Conservation (phyloP, 2,888 invertebrate genomes). For the Drymonia ruficornis region DNA sequence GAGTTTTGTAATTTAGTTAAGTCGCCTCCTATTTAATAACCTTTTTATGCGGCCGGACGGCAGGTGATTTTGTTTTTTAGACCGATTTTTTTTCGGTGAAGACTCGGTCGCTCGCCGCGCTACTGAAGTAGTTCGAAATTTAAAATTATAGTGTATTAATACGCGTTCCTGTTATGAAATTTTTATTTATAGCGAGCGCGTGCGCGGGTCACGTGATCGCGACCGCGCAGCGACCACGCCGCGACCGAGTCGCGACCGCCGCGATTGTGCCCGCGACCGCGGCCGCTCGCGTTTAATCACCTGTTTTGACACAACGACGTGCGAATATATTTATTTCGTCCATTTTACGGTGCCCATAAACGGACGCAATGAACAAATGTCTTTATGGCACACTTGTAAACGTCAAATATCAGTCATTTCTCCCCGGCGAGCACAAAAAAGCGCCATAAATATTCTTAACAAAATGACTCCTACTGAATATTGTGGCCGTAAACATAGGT, state of each 20-base stretch:
- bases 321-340: conserved; percentile 69
- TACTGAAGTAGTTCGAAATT: conserved; percentile 81
- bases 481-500: conserved; percentile 75
- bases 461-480: conserved; percentile 82
- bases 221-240: conserved; percentile 20
- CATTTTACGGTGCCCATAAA: conserved; percentile 69
- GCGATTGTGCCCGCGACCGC: conserved; percentile 45
- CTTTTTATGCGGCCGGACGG: conserved; percentile 65
- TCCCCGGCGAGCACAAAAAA: conserved; percentile 63
- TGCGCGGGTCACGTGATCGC: conserved; percentile 43
- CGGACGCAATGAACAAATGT: conserved; percentile 75
- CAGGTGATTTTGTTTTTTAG: conserved; percentile 74
- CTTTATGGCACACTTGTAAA: conserved; percentile 80
- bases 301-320: conserved; percentile 61
- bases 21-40: conserved; percentile 84
- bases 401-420: conserved; percentile 79
- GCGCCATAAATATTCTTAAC: conserved; percentile 81
- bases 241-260: conserved; percentile 33
- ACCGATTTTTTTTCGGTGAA: conserved; percentile 48
- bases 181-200: conserved; percentile 73
- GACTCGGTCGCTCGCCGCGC: conserved; percentile 61
- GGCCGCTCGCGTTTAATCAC: conserved; percentile 51
- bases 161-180: conserved; percentile 66
- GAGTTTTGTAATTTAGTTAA: conserved; percentile 83
- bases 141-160: conserved; percentile 82